Base-by-base conservation (phyloP, 2,888 invertebrate genomes). In the Venustoraphidia nigricollis region DNA sequence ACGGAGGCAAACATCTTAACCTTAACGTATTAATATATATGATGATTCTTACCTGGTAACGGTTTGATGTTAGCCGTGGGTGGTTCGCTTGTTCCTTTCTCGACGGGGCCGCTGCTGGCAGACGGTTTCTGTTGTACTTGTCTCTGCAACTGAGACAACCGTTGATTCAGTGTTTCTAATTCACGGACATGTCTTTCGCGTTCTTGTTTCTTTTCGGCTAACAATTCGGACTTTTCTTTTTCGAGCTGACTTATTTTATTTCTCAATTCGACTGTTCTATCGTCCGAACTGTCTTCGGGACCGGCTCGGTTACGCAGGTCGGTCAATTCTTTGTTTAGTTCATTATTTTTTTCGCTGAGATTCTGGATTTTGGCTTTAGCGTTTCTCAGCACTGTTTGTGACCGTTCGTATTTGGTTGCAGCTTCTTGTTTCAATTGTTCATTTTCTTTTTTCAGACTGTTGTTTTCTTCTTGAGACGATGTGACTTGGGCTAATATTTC, bases 21-120 rank as follows among this genome's bases (percentile, higher is more conserved):
- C n/a, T n/a, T n/a, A n/a, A n/a, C n/a, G n/a, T n/a, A n/a, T n/a
- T n/a, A n/a, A n/a, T n/a, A 27, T 6, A 27, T 27, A 27, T 6
- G 6, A 27, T 6, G 27, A 27, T 27, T 57, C 43, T 66, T 72
- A 57, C 89, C 89, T 3, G 93, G 86, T 83, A 94, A 90, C 0
- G 94, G 94, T 64, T 91, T 90, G 41, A 94, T 94, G 62, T 94
- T 94, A 6, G 94, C 94, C 1, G 92, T 94, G 0, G 84, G 79
- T 34, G 81, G 77, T 17, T 80, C 81, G 1, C 68, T 67, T 3
- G 69, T 67, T 2, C 68, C 65, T 54, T 74, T 75, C 38, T 74
- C 72, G 2, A 75, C 66, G 59, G 79, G 68, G 57, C 79, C 72
- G 52, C 85, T 76, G 56, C 83, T 78, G 3, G 78, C 76, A 39